Conservation (phyloP, 2,113 vertebrate genomes). For the Shinisaurus crocodilurus region DNA sequence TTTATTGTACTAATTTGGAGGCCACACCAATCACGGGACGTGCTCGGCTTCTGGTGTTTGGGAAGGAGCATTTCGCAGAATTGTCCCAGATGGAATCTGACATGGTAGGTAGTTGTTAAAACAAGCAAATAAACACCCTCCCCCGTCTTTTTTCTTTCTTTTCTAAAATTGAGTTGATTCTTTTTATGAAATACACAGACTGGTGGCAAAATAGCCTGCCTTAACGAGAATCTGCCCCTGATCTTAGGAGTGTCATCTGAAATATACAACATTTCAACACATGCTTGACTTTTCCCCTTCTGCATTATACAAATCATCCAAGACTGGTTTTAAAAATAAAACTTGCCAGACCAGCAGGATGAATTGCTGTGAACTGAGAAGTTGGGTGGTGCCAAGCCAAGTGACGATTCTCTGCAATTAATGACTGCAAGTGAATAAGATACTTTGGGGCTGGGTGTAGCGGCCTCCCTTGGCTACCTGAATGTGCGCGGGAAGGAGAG, state of each 20-base stretch:
- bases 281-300: not conserved
- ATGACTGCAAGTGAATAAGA: not conserved
- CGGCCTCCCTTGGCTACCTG: not conserved
- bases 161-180: not conserved
- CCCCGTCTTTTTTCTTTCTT: not conserved
- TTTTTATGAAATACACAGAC: not conserved
- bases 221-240: not conserved
- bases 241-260: not conserved
- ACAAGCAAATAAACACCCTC: not conserved
- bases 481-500: not conserved
- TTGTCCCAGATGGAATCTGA: slow-evolving; percentile 86
- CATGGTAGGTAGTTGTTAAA: slow-evolving; percentile 77
- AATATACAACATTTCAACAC: not conserved
- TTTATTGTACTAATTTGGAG: slow-evolving; percentile 92
- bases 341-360: not conserved
- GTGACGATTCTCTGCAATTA: not conserved
- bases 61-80: slow-evolving; percentile 86
- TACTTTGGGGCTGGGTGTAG: not conserved
- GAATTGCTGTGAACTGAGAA: not conserved
- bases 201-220: not conserved
- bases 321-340: not conserved
- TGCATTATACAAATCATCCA: not conserved
- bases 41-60: slow-evolving; percentile 86
- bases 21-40: slow-evolving; percentile 92
- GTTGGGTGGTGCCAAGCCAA: not conserved